phyloP scores from a whole-genome alignment of 1,140 invertebrate species.

The Adelges cooleyi region DNA sequence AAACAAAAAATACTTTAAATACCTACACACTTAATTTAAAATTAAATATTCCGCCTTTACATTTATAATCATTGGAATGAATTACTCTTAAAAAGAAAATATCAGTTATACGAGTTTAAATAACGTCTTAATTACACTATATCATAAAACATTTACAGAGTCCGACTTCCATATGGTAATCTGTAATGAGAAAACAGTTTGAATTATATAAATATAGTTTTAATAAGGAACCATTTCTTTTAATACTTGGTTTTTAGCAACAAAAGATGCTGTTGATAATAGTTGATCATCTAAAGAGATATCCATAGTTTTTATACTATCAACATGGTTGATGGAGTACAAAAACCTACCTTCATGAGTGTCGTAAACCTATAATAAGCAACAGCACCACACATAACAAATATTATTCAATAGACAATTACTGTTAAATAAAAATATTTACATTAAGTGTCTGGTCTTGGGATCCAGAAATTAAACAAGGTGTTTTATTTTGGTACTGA shows the following conservation, averaged over 20 bases:
- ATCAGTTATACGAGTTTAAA: too few relatives aligned
- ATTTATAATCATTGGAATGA: too few relatives aligned
- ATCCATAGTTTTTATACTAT: conserved; percentile 11
- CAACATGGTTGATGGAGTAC: neutral
- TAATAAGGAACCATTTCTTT: neutral
- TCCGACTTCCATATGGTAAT: conserved; percentile 1
- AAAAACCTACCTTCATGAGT: conserved; percentile 12
- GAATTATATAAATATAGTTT: neutral
- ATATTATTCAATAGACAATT: too few relatives aligned
- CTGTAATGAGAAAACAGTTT: neutral
- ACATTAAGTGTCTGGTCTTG: conserved; percentile 13
- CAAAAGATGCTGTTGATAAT: conserved; percentile 14
- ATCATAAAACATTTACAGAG: neutral
- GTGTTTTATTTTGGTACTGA: conserved; percentile 1
- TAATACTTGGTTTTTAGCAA: neutral
- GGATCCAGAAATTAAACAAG: neutral
- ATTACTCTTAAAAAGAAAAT: too few relatives aligned
- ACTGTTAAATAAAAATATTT: too few relatives aligned
- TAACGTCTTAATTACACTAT: too few relatives aligned
- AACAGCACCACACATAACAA: neutral
- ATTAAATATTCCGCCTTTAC: too few relatives aligned
- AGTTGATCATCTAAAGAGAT: neutral
- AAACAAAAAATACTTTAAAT: too few relatives aligned
- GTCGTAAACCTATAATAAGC: conserved; percentile 6
- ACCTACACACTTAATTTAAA: too few relatives aligned